Percentiles rank a stretch among this genome's conserved stretches.
These are phyloP conservation scores for Lutjanus argentimaculatus DNA, from an alignment of 2,797 vertebrate genomes.

Conservation along the genomic window DNA sequence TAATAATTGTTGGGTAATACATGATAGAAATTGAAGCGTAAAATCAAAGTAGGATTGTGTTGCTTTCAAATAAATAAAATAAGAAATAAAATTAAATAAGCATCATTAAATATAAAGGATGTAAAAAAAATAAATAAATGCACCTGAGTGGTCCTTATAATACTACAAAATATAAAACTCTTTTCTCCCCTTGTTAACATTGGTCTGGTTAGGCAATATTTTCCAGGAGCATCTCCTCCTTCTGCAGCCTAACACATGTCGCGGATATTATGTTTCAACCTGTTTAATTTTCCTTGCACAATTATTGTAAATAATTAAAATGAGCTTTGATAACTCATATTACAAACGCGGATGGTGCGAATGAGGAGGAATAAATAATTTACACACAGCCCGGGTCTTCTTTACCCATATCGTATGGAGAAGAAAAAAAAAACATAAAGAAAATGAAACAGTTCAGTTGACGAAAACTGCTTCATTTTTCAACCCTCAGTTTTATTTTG, in stretches of 20 bases:
- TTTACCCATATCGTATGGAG: constrained; percentile 74
- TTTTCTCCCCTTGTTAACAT: neutral
- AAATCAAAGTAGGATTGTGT: neutral
- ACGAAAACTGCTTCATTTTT: neutral
- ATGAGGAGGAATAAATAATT: constrained; percentile 96
- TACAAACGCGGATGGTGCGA: constrained; percentile 94
- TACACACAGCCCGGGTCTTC: constrained; percentile 76
- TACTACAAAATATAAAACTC: neutral
- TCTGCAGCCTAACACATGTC: constrained; percentile 87
- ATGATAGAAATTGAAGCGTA: neutral
- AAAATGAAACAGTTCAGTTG: constrained; percentile 11
- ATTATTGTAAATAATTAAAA: constrained; percentile 96
- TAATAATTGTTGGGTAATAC: constrained; percentile 1
- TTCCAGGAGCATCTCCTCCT: constrained; percentile 72
- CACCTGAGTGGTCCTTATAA: neutral
- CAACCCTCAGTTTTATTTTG: neutral
- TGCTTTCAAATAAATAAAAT: neutral
- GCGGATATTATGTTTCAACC: constrained; percentile 91
- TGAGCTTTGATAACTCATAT: constrained; percentile 98
- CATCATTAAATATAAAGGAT: neutral
- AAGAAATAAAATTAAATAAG: neutral
- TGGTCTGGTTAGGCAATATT: constrained; percentile 58
- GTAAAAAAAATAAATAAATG: neutral
- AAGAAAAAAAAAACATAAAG: neutral
- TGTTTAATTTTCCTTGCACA: constrained; percentile 93